Percentiles rank a stretch among this genome's conserved stretches.
Conservation (phyloP, 2,888 invertebrate genomes). For the Cryptocephalus primarius region DNA sequence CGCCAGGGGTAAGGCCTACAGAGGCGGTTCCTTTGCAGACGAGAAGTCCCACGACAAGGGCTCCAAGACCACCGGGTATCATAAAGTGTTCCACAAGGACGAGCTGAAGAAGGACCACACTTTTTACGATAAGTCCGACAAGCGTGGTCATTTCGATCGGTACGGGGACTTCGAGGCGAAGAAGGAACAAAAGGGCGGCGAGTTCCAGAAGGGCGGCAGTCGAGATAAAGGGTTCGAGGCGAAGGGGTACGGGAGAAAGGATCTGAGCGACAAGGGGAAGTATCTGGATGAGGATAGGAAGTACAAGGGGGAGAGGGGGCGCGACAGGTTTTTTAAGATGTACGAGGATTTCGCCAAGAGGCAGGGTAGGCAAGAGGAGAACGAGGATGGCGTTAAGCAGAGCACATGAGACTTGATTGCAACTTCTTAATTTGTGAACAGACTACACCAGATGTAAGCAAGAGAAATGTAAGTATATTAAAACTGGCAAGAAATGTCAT, state of each 20-base stretch:
- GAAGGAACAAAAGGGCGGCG: constrained; percentile 45
- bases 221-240: constrained; percentile 44
- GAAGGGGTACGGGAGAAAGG: constrained; percentile 45
- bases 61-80: constrained; percentile 58
- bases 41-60: constrained; percentile 53
- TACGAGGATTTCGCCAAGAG: constrained; percentile 1
- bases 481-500: too few species aligned
- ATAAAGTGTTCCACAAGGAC: constrained; percentile 61
- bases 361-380: not conserved
- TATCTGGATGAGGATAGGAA: constrained; percentile 37
- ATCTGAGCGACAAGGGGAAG: constrained; percentile 45
- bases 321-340: constrained; percentile 3
- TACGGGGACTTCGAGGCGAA: constrained; percentile 43
- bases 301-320: constrained; percentile 37
- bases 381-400: too few species aligned
- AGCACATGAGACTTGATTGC: too few species aligned
- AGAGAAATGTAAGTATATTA: too few species aligned
- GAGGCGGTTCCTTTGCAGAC: constrained; percentile 48
- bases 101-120: constrained; percentile 69
- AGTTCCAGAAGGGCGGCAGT: constrained; percentile 45
- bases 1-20: constrained; percentile 41
- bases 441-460: too few species aligned
- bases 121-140: constrained; percentile 62
- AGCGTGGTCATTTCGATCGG: constrained; percentile 54
- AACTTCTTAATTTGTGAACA: too few species aligned